Evolutionary conservation across 2,888 invertebrate species (phyloP), one percentile per base, ranked within the genome.

Genomic region (Serrognathus titanus): DNA sequence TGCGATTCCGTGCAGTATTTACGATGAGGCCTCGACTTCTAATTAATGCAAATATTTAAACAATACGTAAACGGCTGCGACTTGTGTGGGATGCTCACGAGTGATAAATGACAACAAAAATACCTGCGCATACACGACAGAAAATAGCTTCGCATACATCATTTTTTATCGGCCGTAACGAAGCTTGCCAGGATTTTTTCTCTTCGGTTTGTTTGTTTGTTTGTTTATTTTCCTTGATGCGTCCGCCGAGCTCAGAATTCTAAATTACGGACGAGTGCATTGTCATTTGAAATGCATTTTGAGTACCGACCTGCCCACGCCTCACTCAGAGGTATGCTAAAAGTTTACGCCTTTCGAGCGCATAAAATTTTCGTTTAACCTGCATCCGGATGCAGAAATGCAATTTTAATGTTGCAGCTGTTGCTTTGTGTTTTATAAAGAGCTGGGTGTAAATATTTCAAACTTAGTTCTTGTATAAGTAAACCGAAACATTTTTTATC

Each of bases 41-140:
- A 43, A 43, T 16, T 43, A 43, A 43, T 43, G 43, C 43, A 43
- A 43, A 43, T 43, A 43, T 43, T 43, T 13, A 16, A 43, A 43
- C 43, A 43, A 43, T 43, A 16, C 16, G 16, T 13, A 10, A 9
- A 16, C 43, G 43, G 20, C 43, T 9, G 43, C 20, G 4, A 4
- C 16, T 16, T 20, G 43, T 43, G 43, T 43, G 43, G 43, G 43
- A 43, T 43, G 20, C 6, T 16, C 20, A 43, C 13, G 16, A 43
- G 20, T 43, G 43, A 16, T 16, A 43, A 9, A 11, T 43, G 20
- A 43, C 10, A 43, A 13, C 10, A 11, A 43, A 12, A 43, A 43
- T 43, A 20, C 9, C 43, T 4, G 20, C 20, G 13, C 43, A 11
- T 11, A 43, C 13, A 16, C 43, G 16, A 43, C 43, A 16, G 12